phyloP scores from a whole-genome alignment of 2,888 invertebrate species.

The Embidobia sp. region DNA sequence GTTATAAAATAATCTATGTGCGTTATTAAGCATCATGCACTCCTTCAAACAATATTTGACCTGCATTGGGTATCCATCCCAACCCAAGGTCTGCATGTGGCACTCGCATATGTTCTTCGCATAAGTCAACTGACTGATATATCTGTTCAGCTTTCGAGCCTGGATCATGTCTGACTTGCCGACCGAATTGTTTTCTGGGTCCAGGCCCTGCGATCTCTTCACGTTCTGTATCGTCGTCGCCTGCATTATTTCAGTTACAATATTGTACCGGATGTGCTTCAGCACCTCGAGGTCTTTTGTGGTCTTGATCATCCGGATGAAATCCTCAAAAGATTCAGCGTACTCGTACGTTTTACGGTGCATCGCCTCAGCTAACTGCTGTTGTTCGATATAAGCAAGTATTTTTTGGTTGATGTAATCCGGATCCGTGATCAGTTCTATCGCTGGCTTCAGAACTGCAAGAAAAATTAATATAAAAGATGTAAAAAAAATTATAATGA shows the following conservation, averaged over 20 bases:
- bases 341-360: slow-evolving; percentile 92
- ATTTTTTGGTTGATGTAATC: slow-evolving; percentile 95
- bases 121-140: slow-evolving; percentile 90
- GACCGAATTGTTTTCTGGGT: slow-evolving; percentile 84
- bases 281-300: slow-evolving; percentile 91
- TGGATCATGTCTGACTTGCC: slow-evolving; percentile 89
- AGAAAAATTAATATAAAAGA: too few relatives aligned
- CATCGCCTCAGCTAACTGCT: slow-evolving; percentile 89
- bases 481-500: too few relatives aligned
- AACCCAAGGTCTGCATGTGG: slow-evolving; percentile 88
- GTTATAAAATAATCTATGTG: neutral
- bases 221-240: slow-evolving; percentile 95
- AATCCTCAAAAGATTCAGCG: slow-evolving; percentile 94
- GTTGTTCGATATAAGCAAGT: slow-evolving; percentile 90
- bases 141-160: slow-evolving; percentile 91
- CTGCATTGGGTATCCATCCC: slow-evolving; percentile 85
- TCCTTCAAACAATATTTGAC: too few relatives aligned
- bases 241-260: slow-evolving; percentile 96
- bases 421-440: slow-evolving; percentile 93
- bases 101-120: slow-evolving; percentile 92
- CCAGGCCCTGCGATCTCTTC: slow-evolving; percentile 91
- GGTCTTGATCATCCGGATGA: slow-evolving; percentile 91
- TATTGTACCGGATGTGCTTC: slow-evolving; percentile 92
- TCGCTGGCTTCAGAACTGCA: slow-evolving; percentile 90
- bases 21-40: too few relatives aligned